Evolutionary conservation across 1,140 invertebrate species (phyloP).

Genomic region (Panagrolaimus sp.): DNA sequence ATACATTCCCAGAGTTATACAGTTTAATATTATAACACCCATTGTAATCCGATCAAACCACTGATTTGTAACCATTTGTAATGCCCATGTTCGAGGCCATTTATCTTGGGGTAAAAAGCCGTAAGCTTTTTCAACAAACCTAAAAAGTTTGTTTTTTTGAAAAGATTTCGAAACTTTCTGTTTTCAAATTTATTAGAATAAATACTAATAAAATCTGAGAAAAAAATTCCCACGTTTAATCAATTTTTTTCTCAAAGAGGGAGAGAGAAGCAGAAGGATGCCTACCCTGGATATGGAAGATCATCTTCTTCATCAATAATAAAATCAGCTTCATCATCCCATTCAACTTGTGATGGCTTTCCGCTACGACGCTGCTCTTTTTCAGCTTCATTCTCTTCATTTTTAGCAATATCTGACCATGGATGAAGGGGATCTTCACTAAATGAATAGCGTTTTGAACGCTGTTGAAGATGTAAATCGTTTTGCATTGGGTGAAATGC

Average conservation of each 20-base stretch:
- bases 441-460: background rate
- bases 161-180: no score
- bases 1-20: slow-evolving; percentile 97
- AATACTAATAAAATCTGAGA: no score
- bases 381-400: no score
- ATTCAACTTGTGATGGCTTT: slow-evolving; percentile 25
- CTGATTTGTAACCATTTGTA: slow-evolving; percentile 89
- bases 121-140: slow-evolving; percentile 60
- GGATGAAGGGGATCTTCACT: background rate
- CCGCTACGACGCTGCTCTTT: no score
- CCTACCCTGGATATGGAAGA: slow-evolving; percentile 51
- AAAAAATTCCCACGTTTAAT: no score
- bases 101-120: slow-evolving; percentile 79
- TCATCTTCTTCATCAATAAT: slow-evolving; percentile 33
- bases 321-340: slow-evolving; percentile 42
- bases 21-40: slow-evolving; percentile 95
- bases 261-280: background rate
- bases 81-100: slow-evolving; percentile 78
- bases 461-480: slow-evolving; percentile 1
- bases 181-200: no score
- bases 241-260: no score
- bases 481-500: slow-evolving; percentile 1
- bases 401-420: slow-evolving; percentile 1
- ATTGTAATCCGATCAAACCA: slow-evolving; percentile 99
- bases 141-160: slow-evolving; percentile 21